These are phyloP conservation scores for Macrosoma leucophasiata DNA, from an alignment of 2,888 invertebrate species.

Conservation along the genomic window DNA sequence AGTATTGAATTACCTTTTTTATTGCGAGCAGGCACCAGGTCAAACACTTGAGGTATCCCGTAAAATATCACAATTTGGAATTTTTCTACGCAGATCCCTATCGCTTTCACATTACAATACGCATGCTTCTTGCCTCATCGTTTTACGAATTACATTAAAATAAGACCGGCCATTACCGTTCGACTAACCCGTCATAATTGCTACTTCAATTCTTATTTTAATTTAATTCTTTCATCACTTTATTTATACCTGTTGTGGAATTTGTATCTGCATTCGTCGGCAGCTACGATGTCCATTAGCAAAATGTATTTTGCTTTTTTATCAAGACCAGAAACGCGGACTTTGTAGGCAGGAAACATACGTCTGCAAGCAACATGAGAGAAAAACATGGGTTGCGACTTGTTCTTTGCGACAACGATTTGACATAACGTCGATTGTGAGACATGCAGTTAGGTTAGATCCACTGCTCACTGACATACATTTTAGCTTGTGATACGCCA, in stretches of 20 bases:
- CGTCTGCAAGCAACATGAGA: slow-evolving; percentile 86
- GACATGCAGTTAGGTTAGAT: slow-evolving; percentile 63
- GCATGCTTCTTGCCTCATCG: slow-evolving; percentile 81
- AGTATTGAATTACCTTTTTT: too few species aligned
- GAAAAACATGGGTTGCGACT: slow-evolving; percentile 72
- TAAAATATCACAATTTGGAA: too few species aligned
- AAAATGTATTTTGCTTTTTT: slow-evolving; percentile 98
- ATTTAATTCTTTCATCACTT: slow-evolving; percentile 61
- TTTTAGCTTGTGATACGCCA: slow-evolving; percentile 73
- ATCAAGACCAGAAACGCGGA: slow-evolving; percentile 96
- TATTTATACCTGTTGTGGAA: slow-evolving; percentile 91
- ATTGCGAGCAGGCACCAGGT: too few species aligned
- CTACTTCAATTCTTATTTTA: slow-evolving; percentile 58
- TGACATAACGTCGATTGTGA: slow-evolving; percentile 71
- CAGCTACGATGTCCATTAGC: slow-evolving; percentile 97
- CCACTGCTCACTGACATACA: slow-evolving; percentile 42
- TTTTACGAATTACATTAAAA: slow-evolving; percentile 71
- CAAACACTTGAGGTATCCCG: too few species aligned
- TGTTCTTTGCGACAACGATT: slow-evolving; percentile 68
- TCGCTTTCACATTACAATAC: slow-evolving; percentile 55
- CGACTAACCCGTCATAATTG: slow-evolving; percentile 35
- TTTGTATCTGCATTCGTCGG: slow-evolving; percentile 96
- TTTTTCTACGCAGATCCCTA: slow-evolving; percentile 63
- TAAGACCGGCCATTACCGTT: slow-evolving; percentile 47
- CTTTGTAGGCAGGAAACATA: slow-evolving; percentile 99